These are phyloP conservation scores for Diuraphis noxia DNA, from an alignment of 1,140 invertebrate species.

Conservation along the genomic window DNA sequence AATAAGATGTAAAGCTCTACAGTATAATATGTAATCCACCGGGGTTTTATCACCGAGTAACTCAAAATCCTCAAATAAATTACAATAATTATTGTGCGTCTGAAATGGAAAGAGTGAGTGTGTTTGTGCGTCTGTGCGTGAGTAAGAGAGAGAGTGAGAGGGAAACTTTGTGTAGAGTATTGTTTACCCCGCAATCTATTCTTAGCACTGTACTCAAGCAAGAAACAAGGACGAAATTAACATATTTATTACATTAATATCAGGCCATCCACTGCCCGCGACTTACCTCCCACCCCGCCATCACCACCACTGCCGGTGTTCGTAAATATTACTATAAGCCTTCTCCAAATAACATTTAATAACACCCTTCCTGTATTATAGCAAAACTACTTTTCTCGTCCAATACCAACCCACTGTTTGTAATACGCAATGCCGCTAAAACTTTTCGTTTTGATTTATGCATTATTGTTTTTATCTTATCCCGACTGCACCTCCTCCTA, in stretches of 20 bases:
- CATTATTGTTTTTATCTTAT: slow-evolving; percentile 52
- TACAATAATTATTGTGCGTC: slow-evolving; percentile 22
- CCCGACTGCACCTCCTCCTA: background rate
- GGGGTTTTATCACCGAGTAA: slow-evolving; percentile 3
- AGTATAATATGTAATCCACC: slow-evolving; percentile 2
- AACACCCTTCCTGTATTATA: background rate
- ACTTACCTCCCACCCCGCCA: background rate
- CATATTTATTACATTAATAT: slow-evolving; percentile 54
- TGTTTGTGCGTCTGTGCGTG: background rate
- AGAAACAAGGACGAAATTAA: slow-evolving; percentile 53
- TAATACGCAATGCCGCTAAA: slow-evolving; percentile 43
- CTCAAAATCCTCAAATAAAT: slow-evolving; percentile 44
- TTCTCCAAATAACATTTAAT: slow-evolving; percentile 54
- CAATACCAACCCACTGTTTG: slow-evolving; percentile 45
- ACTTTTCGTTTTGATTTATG: slow-evolving; percentile 52
- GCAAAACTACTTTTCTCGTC: slow-evolving; percentile 51
- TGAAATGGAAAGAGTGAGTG: background rate
- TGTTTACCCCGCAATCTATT: slow-evolving; percentile 49
- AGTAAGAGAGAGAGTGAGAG: background rate
- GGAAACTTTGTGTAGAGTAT: slow-evolving; percentile 22
- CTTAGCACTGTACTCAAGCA: slow-evolving; percentile 38
- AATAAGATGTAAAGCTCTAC: background rate
- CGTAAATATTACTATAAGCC: slow-evolving; percentile 52
- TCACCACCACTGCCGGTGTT: background rate
- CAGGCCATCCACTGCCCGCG: slow-evolving; percentile 19